Percentiles rank a stretch among this genome's conserved stretches.
phyloP scores from a whole-genome alignment of 35 echinoderm and acorn worm genomes.

The Apostichopus californicus region DNA sequence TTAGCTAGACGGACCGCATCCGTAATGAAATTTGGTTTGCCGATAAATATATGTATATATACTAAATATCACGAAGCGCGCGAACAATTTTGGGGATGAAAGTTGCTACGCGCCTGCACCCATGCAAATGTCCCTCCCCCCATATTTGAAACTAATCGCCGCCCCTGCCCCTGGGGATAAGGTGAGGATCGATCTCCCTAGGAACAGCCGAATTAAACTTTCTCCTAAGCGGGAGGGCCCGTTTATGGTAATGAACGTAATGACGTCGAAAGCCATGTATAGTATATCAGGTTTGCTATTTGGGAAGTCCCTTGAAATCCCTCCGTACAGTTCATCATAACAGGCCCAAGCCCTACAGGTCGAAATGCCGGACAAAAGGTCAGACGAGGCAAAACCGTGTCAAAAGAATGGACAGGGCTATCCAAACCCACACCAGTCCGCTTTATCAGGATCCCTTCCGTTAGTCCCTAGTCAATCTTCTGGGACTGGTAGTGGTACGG shows the following conservation, averaged over 20 bases:
- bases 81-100: too few species aligned
- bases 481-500: background rate
- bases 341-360: background rate
- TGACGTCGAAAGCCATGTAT: background rate
- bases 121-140: too few species aligned
- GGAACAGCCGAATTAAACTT: background rate
- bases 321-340: background rate
- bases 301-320: background rate
- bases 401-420: background rate
- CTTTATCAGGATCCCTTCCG: background rate
- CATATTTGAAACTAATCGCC: too few species aligned
- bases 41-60: too few species aligned
- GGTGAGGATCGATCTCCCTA: background rate
- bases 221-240: constrained; percentile 15
- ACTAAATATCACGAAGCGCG: too few species aligned
- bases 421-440: background rate
- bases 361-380: background rate
- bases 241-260: constrained; percentile 40
- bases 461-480: background rate
- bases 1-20: too few species aligned
- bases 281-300: background rate
- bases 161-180: background rate
- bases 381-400: background rate
- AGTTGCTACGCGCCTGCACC: too few species aligned
- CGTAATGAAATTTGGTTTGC: too few species aligned